Evolutionary conservation across 2,797 vertebrate species (phyloP).

Genomic region (Myotis pilosus): DNA sequence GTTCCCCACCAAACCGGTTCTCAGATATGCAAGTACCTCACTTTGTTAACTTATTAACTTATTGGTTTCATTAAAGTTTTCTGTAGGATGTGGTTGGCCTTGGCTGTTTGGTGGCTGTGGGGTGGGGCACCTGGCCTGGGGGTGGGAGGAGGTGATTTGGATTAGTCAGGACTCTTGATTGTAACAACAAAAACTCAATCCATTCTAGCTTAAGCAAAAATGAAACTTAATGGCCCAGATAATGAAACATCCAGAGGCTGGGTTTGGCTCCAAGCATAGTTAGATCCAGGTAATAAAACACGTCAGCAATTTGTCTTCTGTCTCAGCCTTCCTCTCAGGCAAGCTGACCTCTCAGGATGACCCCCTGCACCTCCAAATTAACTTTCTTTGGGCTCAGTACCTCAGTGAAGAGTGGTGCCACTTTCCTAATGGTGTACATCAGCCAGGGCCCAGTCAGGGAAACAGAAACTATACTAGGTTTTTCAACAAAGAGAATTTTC

Average conservation of each 20-base stretch:
- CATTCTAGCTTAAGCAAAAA: background rate
- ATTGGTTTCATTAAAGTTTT: conserved; percentile 97
- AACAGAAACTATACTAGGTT: background rate
- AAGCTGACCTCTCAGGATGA: background rate
- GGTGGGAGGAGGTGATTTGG: background rate
- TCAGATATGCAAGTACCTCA: conserved; percentile 90
- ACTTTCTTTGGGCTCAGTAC: background rate
- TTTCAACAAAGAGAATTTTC: background rate
- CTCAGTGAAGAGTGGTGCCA: background rate
- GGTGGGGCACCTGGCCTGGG: background rate
- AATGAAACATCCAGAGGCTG: background rate
- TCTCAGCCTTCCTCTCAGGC: background rate
- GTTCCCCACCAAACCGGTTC: conserved; percentile 71
- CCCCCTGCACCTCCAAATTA: background rate
- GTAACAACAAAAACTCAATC: background rate
- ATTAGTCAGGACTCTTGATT: background rate
- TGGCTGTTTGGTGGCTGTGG: conserved; percentile 22
- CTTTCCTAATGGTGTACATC: background rate
- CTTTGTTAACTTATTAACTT: conserved; percentile 96
- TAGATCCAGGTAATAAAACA: background rate
- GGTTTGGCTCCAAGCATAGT: background rate
- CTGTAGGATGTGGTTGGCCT: conserved; percentile 80
- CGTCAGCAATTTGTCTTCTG: background rate
- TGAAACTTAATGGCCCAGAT: background rate
- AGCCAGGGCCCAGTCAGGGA: background rate